Evolutionary conservation across 2,797 vertebrate genomes (phyloP).

Genomic region (Okamejei kenojei): DNA sequence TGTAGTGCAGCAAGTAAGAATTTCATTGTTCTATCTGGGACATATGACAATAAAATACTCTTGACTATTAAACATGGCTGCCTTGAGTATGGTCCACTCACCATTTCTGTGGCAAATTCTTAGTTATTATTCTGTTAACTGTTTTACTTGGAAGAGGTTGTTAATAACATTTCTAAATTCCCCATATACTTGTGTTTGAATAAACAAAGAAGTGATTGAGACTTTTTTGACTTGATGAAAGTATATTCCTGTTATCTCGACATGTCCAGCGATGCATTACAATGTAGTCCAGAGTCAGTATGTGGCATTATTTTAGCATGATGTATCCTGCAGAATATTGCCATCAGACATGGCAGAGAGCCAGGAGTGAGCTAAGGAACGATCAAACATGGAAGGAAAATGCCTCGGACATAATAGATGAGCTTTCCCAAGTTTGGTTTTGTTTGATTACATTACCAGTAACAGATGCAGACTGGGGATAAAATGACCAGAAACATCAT

Average conservation of each 20-base stretch:
- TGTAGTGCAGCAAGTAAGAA: too few species aligned
- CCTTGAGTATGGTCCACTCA: background rate
- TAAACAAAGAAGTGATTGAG: background rate
- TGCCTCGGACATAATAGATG: background rate
- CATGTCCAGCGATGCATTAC: background rate
- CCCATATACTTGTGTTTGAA: background rate
- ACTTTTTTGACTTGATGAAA: slow-evolving; percentile 17
- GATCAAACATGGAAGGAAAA: background rate
- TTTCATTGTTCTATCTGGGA: too few species aligned
- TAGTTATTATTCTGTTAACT: background rate
- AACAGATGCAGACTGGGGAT: background rate
- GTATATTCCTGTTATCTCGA: background rate
- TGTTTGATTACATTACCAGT: slow-evolving; percentile 16
- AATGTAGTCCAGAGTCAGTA: background rate
- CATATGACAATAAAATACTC: too few species aligned
- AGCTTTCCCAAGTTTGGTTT: background rate
- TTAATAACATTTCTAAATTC: slow-evolving; percentile 15
- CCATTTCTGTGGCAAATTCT: background rate
- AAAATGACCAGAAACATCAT: slow-evolving; percentile 28
- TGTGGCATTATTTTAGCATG: slow-evolving; percentile 9
- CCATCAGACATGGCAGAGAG: slow-evolving; percentile 17
- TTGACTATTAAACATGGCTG: background rate
- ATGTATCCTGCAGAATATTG: background rate
- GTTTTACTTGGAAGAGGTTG: background rate
- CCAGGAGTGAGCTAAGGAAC: slow-evolving; percentile 7